phyloP scores from a whole-genome alignment of 92 coral and sea anemone genomes.

The Zoanthus sansibaricus region DNA sequence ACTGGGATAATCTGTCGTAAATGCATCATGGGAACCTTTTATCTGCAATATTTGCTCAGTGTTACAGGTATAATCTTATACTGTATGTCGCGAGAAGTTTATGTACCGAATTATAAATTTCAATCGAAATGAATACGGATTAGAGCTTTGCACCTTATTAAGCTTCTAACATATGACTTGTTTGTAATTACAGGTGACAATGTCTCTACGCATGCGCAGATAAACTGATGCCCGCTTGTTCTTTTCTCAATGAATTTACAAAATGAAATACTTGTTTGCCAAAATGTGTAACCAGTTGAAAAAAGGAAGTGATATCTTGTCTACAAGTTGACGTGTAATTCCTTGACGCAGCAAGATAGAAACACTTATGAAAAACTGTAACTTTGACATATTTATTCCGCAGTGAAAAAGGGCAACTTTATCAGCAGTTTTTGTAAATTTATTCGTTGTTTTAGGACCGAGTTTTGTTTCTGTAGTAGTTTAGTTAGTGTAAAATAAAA shows the following conservation, averaged over 20 bases:
- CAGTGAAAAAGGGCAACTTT: background rate
- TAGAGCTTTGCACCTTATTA: too few species aligned
- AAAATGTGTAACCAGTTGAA: background rate
- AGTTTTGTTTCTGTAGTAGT: background rate
- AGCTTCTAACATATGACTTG: background rate
- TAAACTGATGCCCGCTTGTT: background rate
- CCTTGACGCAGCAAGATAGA: background rate
- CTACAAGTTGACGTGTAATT: background rate
- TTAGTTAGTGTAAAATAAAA: constrained; percentile 19
- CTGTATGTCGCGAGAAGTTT: too few species aligned
- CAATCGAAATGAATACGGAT: too few species aligned
- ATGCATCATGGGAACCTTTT: too few species aligned
- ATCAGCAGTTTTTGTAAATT: background rate
- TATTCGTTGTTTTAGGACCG: background rate
- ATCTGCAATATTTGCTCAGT: too few species aligned
- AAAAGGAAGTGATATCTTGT: background rate
- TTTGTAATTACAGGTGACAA: background rate
- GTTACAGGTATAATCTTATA: too few species aligned
- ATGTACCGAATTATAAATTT: too few species aligned
- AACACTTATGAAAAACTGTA: background rate
- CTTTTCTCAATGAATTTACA: background rate
- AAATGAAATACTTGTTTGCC: background rate
- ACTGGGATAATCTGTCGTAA: too few species aligned
- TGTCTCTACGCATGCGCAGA: background rate
- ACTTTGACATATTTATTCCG: background rate